Conservation (phyloP, 1,140 invertebrate genomes). For the Drosophila mojavensis region DNA sequence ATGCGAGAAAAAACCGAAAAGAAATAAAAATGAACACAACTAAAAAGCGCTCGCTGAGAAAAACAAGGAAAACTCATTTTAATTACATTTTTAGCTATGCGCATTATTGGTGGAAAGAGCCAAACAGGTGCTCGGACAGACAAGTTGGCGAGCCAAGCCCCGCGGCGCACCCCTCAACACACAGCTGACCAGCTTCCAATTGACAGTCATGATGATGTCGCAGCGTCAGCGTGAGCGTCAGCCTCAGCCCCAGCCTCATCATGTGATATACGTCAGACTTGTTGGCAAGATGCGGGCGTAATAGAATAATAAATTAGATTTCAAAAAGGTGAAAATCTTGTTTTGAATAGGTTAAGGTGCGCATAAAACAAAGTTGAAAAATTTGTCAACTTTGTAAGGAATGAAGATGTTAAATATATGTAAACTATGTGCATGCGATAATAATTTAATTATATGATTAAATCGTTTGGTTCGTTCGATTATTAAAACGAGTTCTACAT, state of each 20-base stretch:
- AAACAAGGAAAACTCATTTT: constrained; percentile 39
- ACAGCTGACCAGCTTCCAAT: constrained; percentile 7
- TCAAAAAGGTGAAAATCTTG: not conserved
- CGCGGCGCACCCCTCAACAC: not conserved
- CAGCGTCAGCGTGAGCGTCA: too few species aligned
- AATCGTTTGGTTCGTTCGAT: too few species aligned
- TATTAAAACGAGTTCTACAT: too few species aligned
- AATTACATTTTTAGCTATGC: constrained; percentile 49
- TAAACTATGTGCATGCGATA: too few species aligned
- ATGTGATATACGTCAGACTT: not conserved
- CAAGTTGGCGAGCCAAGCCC: constrained; percentile 11
- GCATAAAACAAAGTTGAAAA: too few species aligned
- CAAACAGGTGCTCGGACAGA: constrained; percentile 43
- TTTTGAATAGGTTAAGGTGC: too few species aligned
- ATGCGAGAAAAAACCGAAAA: constrained; percentile 24
- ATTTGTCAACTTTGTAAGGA: too few species aligned
- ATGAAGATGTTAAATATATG: too few species aligned
- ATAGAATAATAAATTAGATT: too few species aligned
- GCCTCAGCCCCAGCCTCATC: not conserved
- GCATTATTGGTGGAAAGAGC: constrained; percentile 39
- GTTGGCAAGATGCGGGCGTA: too few species aligned
- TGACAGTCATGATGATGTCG: constrained; percentile 1
- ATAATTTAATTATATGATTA: too few species aligned
- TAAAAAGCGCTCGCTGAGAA: constrained; percentile 6
- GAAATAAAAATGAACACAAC: constrained; percentile 14